A percentile compares a stretch with the other conserved stretches of the same genome.
These are phyloP conservation scores for Danionella cerebrum DNA, from an alignment of 2,113 vertebrate genomes.

Conservation along the genomic window DNA sequence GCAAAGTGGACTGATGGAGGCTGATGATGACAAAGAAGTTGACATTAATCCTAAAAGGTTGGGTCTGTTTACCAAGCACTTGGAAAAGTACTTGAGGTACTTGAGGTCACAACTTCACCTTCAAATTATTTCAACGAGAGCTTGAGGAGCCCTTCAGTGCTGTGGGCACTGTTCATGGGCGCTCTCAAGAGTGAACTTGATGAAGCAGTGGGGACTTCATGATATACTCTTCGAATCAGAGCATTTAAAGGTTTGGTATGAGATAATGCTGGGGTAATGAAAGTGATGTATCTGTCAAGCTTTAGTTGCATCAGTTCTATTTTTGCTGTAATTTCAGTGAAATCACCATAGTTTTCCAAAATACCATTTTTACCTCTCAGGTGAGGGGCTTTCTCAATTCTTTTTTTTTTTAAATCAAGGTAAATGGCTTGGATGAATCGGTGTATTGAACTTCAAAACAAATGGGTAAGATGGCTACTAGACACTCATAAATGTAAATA, in stretches of 20 bases:
- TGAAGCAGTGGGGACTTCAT: conserved; percentile 15
- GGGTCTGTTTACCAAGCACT: conserved; percentile 23
- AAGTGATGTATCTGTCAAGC: neutral
- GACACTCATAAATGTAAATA: no score
- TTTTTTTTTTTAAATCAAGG: no score
- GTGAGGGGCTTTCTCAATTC: no score
- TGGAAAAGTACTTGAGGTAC: conserved; percentile 35
- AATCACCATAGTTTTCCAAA: no score
- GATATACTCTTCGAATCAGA: conserved; percentile 29
- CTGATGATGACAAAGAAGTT: neutral
- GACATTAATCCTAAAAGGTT: conserved; percentile 15
- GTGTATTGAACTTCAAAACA: no score
- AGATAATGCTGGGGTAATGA: neutral
- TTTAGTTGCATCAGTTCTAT: neutral
- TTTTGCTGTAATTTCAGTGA: no score
- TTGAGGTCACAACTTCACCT: conserved; percentile 33
- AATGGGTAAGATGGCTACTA: no score
- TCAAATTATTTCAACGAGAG: conserved; percentile 36
- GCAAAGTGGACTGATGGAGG: neutral
- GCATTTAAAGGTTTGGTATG: conserved; percentile 24
- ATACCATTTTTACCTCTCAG: no score
- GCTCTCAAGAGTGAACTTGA: conserved; percentile 7
- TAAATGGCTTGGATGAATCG: no score
- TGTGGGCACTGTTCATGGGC: neutral
- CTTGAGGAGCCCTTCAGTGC: conserved; percentile 27